Base-by-base conservation (phyloP, 2,888 invertebrate species). In the Steinernema hermaphroditum region DNA sequence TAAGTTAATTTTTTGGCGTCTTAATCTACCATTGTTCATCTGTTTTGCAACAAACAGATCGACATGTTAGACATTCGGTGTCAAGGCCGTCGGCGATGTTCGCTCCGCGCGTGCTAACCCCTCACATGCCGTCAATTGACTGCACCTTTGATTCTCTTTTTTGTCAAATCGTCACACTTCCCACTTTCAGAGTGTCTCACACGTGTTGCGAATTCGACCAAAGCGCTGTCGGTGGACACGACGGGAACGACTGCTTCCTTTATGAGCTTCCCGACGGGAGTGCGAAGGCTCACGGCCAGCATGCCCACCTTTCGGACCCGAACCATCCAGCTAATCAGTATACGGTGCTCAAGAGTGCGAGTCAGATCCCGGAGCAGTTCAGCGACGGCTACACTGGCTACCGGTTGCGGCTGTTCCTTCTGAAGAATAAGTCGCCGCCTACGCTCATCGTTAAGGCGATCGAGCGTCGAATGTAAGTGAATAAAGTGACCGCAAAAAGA, bases 191-290 rank as follows among this genome's bases (percentile, higher is more conserved):
- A 49, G 85, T 85, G 32, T 78, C 82, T 69, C 85, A 85, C 77
- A 83, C 82, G 37, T 85, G 85, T 74, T 85, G 85, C 69, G 80
- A 82, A 37, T 76, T 85, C 44, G 80, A 77, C 44, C 78, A 82
- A 77, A 43, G 78, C 80, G 68, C 74, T 8, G 78, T 83, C 49
- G 78, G 78, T 14, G 81, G 81, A 12, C 85, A 85, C 70, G 79
- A 77, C 27, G 85, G 84, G 27, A 85, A 85, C 72, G 85, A 85
- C 70, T 85, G 85, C 68, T 86, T 85, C 75, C 82, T 85, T 41
- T 85, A 85, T 69, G 85, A 86, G 70, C 75, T 85, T 62, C 85
- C 85, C 22, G 85, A 85, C 72, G 83, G 83, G 0, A 76, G 79
- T 1, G 41, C 79, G 14, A 34, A 68, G 71, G 12, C 68, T 27